Conservation (phyloP, 2,888 invertebrate genomes). For the Melipona beecheii region DNA sequence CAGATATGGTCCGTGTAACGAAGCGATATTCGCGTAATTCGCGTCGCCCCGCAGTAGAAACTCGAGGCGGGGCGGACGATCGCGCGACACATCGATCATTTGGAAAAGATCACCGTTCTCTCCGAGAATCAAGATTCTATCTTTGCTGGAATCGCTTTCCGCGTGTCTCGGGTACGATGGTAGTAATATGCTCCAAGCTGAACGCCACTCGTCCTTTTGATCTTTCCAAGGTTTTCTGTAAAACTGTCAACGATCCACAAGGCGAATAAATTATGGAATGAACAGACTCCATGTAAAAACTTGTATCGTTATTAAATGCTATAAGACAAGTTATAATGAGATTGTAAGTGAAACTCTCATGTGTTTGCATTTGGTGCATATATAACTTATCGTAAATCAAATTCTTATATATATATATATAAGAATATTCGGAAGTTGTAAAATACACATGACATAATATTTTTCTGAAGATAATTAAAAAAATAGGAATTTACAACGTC, state of each 20-base stretch:
- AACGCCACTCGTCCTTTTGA: slow-evolving; percentile 64
- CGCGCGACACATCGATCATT: slow-evolving; percentile 56
- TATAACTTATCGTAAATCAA: too few species aligned
- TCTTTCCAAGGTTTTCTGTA: slow-evolving; percentile 70
- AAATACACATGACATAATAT: too few species aligned
- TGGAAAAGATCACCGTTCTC: slow-evolving; percentile 71
- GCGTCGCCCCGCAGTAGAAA: slow-evolving; percentile 57
- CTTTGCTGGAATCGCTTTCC: slow-evolving; percentile 59
- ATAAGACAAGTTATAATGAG: too few species aligned
- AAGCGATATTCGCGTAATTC: slow-evolving; percentile 58
- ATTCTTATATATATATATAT: too few species aligned
- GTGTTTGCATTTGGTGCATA: too few species aligned
- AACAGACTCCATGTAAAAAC: too few species aligned
- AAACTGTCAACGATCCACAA: slow-evolving; percentile 62
- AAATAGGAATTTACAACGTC: too few species aligned
- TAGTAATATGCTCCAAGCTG: slow-evolving; percentile 69
- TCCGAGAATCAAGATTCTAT: slow-evolving; percentile 69
- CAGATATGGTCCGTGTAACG: slow-evolving; percentile 29
- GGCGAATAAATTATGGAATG: background rate
- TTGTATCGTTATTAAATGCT: too few species aligned
- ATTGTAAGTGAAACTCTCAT: too few species aligned
- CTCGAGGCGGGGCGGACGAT: slow-evolving; percentile 62
- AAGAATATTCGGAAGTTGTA: too few species aligned
- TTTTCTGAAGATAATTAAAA: too few species aligned
- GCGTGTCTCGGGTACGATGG: slow-evolving; percentile 63